Percentiles rank a stretch among this genome's conserved stretches.
Conservation (phyloP, 2,113 vertebrate genomes). For the Bubo scandiacus region DNA sequence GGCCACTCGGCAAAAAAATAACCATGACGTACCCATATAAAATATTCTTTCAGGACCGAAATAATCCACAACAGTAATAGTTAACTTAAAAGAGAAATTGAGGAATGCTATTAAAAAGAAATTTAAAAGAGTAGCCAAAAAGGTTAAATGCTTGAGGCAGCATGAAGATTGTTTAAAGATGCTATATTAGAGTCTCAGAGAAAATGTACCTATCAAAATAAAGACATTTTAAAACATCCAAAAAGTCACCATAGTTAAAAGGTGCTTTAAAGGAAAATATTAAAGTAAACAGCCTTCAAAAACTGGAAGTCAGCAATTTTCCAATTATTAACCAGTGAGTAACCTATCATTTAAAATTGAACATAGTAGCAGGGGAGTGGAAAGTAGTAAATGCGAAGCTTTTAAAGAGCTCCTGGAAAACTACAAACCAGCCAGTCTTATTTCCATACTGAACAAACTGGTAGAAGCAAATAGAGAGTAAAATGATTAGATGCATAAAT, state of each 20-base stretch:
- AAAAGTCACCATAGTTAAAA: conserved; percentile 2
- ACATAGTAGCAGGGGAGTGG: not conserved
- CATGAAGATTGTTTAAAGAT: not conserved
- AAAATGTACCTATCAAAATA: not conserved
- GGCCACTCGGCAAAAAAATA: not conserved
- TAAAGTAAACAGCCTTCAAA: not conserved
- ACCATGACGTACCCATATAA: not conserved
- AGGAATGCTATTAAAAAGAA: conserved; percentile 19
- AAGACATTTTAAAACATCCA: not conserved
- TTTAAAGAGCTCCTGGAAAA: conserved; percentile 37
- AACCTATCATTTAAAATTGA: conserved; percentile 30
- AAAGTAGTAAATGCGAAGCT: conserved; percentile 1
- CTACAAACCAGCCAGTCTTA: conserved; percentile 3
- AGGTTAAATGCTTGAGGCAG: not conserved
- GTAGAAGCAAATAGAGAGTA: conserved; percentile 25
- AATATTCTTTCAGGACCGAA: not conserved
- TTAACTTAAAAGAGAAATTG: not conserved
- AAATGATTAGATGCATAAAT: conserved; percentile 37
- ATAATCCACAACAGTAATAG: not conserved
- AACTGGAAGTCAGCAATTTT: conserved; percentile 15
- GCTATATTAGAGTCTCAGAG: not conserved
- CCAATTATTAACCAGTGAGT: conserved; percentile 4
- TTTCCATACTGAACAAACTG: conserved; percentile 59
- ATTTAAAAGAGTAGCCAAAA: not conserved
- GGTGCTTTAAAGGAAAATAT: not conserved